A percentile compares a stretch with the other conserved stretches of the same genome.
Evolutionary conservation across 2,888 invertebrate species (phyloP).

Genomic region (Eupithecia subumbrata): DNA sequence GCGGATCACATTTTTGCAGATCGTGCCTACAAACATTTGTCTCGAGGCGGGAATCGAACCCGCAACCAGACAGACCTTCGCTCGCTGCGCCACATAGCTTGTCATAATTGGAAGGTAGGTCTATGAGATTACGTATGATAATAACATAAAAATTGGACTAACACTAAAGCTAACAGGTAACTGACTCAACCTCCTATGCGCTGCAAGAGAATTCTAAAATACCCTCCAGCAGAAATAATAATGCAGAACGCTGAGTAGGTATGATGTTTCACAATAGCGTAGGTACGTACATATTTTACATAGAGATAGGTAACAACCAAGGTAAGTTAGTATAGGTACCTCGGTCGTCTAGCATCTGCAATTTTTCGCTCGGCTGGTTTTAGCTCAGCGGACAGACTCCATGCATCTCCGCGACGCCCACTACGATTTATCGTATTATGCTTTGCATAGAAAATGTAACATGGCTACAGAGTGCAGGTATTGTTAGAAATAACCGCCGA

Average conservation of each 20-base stretch:
- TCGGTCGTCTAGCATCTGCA: constrained; percentile 29
- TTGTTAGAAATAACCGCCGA: neutral
- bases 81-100: no score
- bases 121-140: no score
- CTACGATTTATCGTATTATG: constrained; percentile 45
- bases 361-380: constrained; percentile 49
- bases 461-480: constrained; percentile 17
- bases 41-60: no score
- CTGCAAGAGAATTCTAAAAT: neutral
- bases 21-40: no score
- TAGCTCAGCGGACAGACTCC: constrained; percentile 40
- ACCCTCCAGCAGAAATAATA: constrained; percentile 2
- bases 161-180: neutral
- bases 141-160: neutral
- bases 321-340: neutral
- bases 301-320: neutral
- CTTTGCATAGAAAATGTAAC: constrained; percentile 42
- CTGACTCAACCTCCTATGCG: neutral
- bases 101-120: no score
- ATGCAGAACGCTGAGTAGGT: constrained; percentile 1
- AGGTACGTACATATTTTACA: neutral
- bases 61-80: no score
- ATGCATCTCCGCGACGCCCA: constrained; percentile 42
- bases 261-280: neutral
- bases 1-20: no score